These are phyloP conservation scores for Conomelus anceps DNA, from an alignment of 2,888 invertebrate species.

Conservation along the genomic window DNA sequence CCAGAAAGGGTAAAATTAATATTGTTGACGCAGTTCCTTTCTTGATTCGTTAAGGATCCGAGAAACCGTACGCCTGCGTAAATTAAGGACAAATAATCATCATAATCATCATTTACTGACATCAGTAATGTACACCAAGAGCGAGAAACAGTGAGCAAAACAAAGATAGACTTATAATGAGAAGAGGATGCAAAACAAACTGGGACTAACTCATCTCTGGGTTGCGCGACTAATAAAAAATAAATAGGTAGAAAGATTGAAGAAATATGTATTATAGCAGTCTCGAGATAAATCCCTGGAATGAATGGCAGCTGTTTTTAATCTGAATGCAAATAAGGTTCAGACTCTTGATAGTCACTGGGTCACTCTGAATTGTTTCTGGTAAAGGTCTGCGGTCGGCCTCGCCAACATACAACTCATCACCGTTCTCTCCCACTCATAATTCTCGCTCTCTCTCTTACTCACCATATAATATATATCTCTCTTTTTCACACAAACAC, in stretches of 20 bases:
- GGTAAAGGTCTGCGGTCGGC: background rate
- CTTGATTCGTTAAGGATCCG: background rate
- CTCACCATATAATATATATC: too few species aligned
- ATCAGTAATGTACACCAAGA: background rate
- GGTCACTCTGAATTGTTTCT: background rate
- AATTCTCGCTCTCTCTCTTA: too few species aligned
- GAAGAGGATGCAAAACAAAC: background rate
- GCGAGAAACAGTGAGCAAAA: background rate
- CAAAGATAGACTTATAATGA: background rate
- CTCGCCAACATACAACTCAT: too few species aligned
- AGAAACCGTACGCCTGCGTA: background rate
- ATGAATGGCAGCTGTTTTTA: slow-evolving; percentile 1
- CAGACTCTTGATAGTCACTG: background rate
- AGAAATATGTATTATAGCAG: background rate
- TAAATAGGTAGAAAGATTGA: background rate
- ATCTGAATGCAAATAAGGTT: slow-evolving; percentile 6
- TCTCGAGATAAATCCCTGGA: background rate
- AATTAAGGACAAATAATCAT: background rate
- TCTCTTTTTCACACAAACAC: too few species aligned
- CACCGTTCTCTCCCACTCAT: too few species aligned
- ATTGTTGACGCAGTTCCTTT: background rate
- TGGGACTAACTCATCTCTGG: background rate
- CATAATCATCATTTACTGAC: too few species aligned
- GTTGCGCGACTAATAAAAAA: background rate
- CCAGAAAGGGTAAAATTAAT: background rate